Conservation (phyloP, 2,113 vertebrate genomes). For the Chaenocephalus aceratus region DNA sequence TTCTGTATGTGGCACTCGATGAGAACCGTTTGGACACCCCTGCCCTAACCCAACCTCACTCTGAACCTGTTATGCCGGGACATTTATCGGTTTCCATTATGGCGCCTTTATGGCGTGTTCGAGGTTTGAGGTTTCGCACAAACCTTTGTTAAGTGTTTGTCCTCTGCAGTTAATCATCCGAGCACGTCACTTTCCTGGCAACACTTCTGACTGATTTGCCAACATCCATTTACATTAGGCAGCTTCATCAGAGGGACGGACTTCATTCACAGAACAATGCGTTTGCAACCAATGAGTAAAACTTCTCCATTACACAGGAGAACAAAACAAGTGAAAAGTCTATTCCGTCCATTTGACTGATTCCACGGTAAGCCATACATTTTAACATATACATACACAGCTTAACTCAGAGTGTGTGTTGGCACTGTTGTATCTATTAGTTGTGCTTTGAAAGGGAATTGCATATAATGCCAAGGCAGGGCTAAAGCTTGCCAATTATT, state of each 20-base stretch:
- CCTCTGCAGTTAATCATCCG: not conserved
- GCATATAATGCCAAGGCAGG: not conserved
- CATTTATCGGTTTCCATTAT: not conserved
- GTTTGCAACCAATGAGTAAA: not conserved
- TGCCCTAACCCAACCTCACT: not conserved
- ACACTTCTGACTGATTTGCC: conserved; percentile 22
- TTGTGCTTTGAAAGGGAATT: not conserved
- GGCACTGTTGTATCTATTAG: not conserved
- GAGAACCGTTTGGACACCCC: not conserved
- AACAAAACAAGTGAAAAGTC: not conserved
- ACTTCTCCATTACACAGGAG: not conserved
- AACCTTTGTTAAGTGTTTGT: not conserved
- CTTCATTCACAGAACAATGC: conserved; percentile 9
- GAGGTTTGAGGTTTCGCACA: not conserved
- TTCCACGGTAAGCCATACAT: not conserved
- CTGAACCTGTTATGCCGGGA: not conserved
- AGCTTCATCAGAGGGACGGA: conserved; percentile 19
- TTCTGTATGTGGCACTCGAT: no score
- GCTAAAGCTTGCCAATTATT: not conserved
- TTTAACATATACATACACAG: not conserved
- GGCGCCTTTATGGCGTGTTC: not conserved
- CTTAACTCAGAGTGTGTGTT: not conserved
- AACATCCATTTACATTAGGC: conserved; percentile 21
- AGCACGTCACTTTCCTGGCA: not conserved
- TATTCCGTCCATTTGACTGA: not conserved